These are phyloP conservation scores for Montipora cactus DNA, from an alignment of 64 coral and sea anemone species.

Conservation along the genomic window DNA sequence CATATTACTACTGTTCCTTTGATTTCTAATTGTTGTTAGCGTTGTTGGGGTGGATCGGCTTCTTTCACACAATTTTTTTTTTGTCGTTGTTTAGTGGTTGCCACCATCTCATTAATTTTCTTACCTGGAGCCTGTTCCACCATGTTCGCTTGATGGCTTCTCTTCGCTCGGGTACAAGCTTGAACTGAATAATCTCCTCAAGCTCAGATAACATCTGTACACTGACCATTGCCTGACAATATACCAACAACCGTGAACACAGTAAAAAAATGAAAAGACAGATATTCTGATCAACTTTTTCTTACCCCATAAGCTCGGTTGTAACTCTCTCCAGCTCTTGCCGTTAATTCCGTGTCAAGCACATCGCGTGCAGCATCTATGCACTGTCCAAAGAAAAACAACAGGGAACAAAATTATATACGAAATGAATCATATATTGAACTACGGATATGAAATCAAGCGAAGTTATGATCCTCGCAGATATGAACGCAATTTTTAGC, in stretches of 20 bases:
- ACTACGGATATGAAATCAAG: too few relatives aligned
- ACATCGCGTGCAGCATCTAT: slow-evolving; percentile 98
- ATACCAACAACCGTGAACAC: neutral
- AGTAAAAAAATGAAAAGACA: neutral
- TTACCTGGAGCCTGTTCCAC: slow-evolving; percentile 96
- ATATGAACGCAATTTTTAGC: too few relatives aligned
- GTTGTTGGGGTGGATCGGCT: too few relatives aligned
- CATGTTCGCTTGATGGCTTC: slow-evolving; percentile 95
- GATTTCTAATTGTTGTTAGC: too few relatives aligned
- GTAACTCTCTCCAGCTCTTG: slow-evolving; percentile 99
- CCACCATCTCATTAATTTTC: too few relatives aligned
- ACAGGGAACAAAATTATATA: too few relatives aligned
- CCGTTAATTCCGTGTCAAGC: slow-evolving; percentile 94
- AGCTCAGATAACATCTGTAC: slow-evolving; percentile 98
- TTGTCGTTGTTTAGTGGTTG: neutral
- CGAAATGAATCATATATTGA: too few relatives aligned
- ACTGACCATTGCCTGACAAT: slow-evolving; percentile 85
- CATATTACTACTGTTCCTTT: too few relatives aligned
- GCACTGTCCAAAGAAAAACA: slow-evolving; percentile 51
- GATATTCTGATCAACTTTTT: neutral
- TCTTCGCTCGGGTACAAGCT: slow-evolving; percentile 88
- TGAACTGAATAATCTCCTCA: slow-evolving; percentile 98
- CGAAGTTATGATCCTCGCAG: too few relatives aligned
- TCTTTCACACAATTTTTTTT: neutral
- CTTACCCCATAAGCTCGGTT: slow-evolving; percentile 96